Evolutionary conservation across 2,888 invertebrate species (phyloP).

Genomic region (Drosophila fungiperda): DNA sequence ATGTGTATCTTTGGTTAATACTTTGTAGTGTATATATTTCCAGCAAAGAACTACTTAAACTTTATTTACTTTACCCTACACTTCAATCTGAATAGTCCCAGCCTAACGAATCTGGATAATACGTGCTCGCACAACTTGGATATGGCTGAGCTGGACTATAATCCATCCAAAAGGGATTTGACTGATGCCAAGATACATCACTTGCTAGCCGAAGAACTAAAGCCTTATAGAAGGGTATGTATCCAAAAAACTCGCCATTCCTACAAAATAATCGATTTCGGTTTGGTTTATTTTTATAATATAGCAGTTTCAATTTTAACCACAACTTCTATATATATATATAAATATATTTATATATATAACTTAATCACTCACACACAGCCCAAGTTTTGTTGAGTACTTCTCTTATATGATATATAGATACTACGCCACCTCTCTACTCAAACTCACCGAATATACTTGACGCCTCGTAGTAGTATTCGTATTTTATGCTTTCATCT

Average conservation of each 20-base stretch:
- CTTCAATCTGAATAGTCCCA: constrained; percentile 87
- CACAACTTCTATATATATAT: constrained; percentile 21
- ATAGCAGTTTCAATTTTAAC: constrained; percentile 52
- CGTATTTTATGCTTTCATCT: constrained; percentile 46
- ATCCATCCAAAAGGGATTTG: constrained; percentile 95
- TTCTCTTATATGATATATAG: constrained; percentile 36
- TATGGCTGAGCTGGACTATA: constrained; percentile 96
- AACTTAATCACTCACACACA: constrained; percentile 48
- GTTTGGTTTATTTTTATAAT: constrained; percentile 57
- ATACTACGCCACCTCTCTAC: constrained; percentile 31
- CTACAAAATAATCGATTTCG: constrained; percentile 52
- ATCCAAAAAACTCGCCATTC: not conserved
- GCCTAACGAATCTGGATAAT: constrained; percentile 92
- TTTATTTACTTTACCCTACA: constrained; percentile 6
- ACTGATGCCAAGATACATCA: constrained; percentile 98
- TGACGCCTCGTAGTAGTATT: constrained; percentile 50
- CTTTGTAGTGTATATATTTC: constrained; percentile 13
- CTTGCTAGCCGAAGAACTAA: constrained; percentile 94
- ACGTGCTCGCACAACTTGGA: constrained; percentile 95
- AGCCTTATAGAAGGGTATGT: constrained; percentile 94
- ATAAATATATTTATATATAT: constrained; percentile 8
- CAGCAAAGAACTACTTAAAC: not conserved
- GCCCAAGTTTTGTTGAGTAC: constrained; percentile 58
- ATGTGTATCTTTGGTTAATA: constrained; percentile 57
- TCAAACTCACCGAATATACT: constrained; percentile 45